Conservation (phyloP, 2,797 vertebrate species). For the Gila robusta region DNA sequence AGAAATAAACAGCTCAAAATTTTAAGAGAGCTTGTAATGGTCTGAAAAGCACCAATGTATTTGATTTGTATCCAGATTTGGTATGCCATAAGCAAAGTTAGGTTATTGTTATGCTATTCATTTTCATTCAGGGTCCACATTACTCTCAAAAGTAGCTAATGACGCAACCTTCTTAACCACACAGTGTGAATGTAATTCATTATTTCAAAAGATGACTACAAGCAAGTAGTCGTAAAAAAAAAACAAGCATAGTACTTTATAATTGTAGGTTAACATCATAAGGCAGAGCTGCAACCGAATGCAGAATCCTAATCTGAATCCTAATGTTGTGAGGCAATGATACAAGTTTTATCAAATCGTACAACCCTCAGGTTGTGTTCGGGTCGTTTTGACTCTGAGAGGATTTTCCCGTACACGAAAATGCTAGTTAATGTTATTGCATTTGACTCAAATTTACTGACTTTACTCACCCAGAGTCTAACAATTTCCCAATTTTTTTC, state of each 20-base stretch:
- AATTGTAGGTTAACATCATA: background rate
- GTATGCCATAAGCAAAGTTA: background rate
- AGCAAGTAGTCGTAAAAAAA: background rate
- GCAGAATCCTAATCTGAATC: slow-evolving; percentile 12
- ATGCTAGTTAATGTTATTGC: background rate
- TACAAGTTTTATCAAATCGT: background rate
- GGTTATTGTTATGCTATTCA: background rate
- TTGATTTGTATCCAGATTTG: slow-evolving; percentile 5
- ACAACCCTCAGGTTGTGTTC: background rate
- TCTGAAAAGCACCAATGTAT: background rate
- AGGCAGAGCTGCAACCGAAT: slow-evolving; percentile 20
- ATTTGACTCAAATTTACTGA: too few species aligned
- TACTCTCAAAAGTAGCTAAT: slow-evolving; percentile 5
- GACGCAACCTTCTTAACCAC: slow-evolving; percentile 5
- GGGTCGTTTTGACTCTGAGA: background rate
- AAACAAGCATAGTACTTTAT: background rate
- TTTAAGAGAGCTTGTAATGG: background rate
- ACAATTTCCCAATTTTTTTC: too few species aligned
- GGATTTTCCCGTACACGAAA: background rate
- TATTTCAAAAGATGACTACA: background rate
- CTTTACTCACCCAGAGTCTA: too few species aligned
- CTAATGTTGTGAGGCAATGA: background rate
- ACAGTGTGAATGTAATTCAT: slow-evolving; percentile 11
- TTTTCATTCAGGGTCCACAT: background rate
- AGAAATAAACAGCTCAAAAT: background rate